Conservation (phyloP, 2,888 invertebrate genomes). For the Plagiodera versicolora region DNA sequence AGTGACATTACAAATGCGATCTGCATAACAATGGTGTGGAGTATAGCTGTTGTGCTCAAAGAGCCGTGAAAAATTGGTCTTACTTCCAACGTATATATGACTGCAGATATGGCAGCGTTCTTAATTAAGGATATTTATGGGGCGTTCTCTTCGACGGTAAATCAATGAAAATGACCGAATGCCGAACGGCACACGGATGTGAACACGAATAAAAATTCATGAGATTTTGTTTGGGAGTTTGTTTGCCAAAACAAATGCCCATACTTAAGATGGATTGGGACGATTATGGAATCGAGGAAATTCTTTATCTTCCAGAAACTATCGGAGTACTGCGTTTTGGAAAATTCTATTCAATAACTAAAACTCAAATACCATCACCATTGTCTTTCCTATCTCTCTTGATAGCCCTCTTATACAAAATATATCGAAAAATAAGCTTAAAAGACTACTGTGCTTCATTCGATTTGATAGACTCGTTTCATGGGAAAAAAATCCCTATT, state of each 20-base stretch:
- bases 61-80: conserved; percentile 37
- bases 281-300: too few relatives aligned
- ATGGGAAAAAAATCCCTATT: too few relatives aligned
- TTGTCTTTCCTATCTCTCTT: too few relatives aligned
- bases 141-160: conserved; percentile 32
- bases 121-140: conserved; percentile 39
- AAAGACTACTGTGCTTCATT: too few relatives aligned
- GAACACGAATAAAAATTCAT: conserved; percentile 27
- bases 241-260: not conserved
- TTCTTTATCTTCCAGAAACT: too few relatives aligned
- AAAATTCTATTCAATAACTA: too few relatives aligned
- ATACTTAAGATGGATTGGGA: too few relatives aligned
- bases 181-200: conserved; percentile 29
- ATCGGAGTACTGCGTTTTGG: too few relatives aligned
- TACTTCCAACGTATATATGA: conserved; percentile 32
- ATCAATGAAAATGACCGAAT: conserved; percentile 33
- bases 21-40: conserved; percentile 29
- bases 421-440: too few relatives aligned
- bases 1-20: conserved; percentile 32
- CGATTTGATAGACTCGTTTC: too few relatives aligned
- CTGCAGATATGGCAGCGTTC: conserved; percentile 37
- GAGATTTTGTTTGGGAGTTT: conserved; percentile 17
- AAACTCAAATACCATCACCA: too few relatives aligned
- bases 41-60: conserved; percentile 27
- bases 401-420: too few relatives aligned